Evolutionary conservation across 2,113 vertebrate genomes (phyloP).

Genomic region (Aspidoscelis tigris): DNA sequence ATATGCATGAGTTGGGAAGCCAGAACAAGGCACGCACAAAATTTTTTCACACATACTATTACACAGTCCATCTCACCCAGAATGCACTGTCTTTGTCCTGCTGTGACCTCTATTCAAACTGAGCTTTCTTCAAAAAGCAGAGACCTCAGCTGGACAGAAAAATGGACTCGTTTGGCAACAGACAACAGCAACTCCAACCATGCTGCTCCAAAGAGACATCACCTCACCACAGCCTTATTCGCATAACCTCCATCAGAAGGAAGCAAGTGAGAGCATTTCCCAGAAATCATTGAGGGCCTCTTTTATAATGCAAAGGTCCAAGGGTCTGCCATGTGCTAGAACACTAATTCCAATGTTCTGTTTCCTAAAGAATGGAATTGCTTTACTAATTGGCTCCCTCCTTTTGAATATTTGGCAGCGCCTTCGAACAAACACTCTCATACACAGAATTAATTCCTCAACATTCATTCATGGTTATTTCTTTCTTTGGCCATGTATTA

Average conservation of each 20-base stretch:
- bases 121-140: background rate
- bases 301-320: background rate
- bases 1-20: background rate
- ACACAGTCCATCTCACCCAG: background rate
- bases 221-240: background rate
- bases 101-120: background rate
- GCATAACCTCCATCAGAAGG: background rate
- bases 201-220: background rate
- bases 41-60: background rate
- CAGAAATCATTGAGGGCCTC: background rate
- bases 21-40: background rate
- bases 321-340: background rate
- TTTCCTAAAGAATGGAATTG: conserved; percentile 4
- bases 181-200: too few relatives aligned
- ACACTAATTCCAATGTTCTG: background rate
- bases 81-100: too few relatives aligned
- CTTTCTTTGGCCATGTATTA: background rate
- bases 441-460: background rate
- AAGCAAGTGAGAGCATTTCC: background rate
- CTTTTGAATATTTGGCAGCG: conserved; percentile 5
- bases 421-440: background rate
- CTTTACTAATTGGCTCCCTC: conserved; percentile 23
- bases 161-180: too few relatives aligned
- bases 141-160: background rate
- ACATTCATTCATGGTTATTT: background rate